phyloP scores from a whole-genome alignment of 2,888 invertebrate genomes.

The Suillia variegata region DNA sequence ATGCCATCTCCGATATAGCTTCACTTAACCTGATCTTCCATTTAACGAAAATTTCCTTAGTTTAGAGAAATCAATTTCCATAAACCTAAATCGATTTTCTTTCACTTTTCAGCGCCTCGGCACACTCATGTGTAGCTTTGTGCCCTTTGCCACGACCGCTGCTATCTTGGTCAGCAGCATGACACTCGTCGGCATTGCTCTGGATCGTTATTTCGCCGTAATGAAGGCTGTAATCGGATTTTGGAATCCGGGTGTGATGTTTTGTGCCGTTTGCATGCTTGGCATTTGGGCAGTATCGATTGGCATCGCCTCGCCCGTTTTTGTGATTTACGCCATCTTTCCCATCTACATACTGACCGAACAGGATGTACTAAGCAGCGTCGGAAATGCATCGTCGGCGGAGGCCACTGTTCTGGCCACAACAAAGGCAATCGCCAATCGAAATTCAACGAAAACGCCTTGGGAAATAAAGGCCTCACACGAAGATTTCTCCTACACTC shows the following conservation, averaged over 20 bases:
- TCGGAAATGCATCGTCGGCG: not conserved
- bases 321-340: constrained; percentile 52
- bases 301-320: constrained; percentile 61
- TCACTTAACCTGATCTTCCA: not conserved
- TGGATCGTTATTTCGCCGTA: constrained; percentile 65
- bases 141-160: constrained; percentile 63
- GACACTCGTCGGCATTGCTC: constrained; percentile 64
- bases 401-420: not conserved
- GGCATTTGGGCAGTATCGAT: constrained; percentile 60
- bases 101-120: constrained; percentile 62
- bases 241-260: constrained; percentile 61
- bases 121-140: constrained; percentile 61
- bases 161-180: constrained; percentile 64
- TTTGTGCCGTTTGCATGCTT: constrained; percentile 52
- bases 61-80: too few relatives aligned
- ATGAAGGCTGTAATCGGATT: constrained; percentile 57
- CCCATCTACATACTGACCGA: constrained; percentile 42
- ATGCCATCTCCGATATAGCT: not conserved
- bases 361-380: not conserved
- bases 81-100: too few relatives aligned
- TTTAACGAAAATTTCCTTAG: not conserved
- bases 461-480: constrained; percentile 11
- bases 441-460: not conserved
- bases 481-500: constrained; percentile 15
- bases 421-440: not conserved